Percentiles rank a stretch among this genome's conserved stretches.
Conservation (phyloP, 2,888 invertebrate species). For the Cylindroiulus punctatus region DNA sequence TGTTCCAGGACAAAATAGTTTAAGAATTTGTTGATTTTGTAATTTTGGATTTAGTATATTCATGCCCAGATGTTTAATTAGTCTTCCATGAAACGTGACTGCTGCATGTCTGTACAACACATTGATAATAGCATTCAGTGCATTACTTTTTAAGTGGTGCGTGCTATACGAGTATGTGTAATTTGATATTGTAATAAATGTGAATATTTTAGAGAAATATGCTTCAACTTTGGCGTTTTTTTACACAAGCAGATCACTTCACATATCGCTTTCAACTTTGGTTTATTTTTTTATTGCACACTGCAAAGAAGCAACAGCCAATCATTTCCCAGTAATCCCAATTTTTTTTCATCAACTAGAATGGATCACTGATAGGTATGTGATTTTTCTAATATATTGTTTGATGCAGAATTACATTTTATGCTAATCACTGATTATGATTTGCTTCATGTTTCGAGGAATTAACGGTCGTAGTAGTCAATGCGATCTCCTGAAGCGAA, state of each 20-base stretch:
- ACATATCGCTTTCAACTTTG: too few species aligned
- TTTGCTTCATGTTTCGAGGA: background rate
- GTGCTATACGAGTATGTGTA: background rate
- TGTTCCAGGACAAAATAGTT: background rate
- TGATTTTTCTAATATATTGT: too few species aligned
- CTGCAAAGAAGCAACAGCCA: too few species aligned
- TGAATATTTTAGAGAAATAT: background rate
- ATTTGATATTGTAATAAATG: constrained; percentile 30
- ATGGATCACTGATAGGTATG: too few species aligned
- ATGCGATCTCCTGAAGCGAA: constrained; percentile 52
- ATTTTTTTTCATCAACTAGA: too few species aligned
- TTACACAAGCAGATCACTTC: too few species aligned
- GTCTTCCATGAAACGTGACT: background rate
- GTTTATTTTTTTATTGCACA: too few species aligned
- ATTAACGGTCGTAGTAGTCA: constrained; percentile 50
- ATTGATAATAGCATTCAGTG: background rate
- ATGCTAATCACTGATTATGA: background rate
- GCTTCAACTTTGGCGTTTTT: background rate
- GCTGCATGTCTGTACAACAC: background rate
- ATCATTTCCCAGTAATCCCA: too few species aligned
- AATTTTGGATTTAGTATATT: background rate
- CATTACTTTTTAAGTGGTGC: background rate
- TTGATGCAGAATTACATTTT: too few species aligned
- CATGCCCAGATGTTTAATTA: background rate
- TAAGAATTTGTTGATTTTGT: background rate